Conservation (phyloP, 2,888 invertebrate genomes). For the Nomada ferruginata region DNA sequence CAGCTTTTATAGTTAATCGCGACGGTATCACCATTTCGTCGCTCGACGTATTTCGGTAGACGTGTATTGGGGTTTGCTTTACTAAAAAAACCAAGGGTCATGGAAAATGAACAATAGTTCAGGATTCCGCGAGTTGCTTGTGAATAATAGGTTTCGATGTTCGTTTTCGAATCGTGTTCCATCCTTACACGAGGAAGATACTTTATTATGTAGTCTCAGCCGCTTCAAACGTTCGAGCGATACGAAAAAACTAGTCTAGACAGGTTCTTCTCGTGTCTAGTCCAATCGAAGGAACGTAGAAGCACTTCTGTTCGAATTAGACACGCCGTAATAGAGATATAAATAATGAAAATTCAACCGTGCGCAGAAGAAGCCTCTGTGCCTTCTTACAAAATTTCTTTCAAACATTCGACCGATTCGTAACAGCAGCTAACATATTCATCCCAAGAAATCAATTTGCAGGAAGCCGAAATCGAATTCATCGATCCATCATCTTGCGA, state of each 20-base stretch:
- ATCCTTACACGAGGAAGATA: background rate
- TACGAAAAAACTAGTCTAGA: conserved; percentile 20
- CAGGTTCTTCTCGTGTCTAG: conserved; percentile 7
- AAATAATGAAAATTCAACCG: background rate
- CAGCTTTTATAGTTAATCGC: conserved; percentile 35
- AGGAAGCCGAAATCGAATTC: too few species aligned
- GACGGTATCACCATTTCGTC: conserved; percentile 29
- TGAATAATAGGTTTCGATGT: background rate
- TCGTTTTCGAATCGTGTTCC: conserved; percentile 5
- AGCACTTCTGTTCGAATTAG: conserved; percentile 1
- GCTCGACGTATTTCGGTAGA: too few species aligned
- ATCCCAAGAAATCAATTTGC: too few species aligned
- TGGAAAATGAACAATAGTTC: background rate
- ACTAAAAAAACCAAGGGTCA: too few species aligned
- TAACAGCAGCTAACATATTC: too few species aligned
- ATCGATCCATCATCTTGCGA: too few species aligned
- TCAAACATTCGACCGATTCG: too few species aligned
- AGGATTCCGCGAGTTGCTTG: background rate
- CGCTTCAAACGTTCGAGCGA: background rate
- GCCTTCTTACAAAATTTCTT: too few species aligned
- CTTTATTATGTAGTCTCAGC: background rate
- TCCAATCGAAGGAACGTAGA: background rate
- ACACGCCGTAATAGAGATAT: background rate
- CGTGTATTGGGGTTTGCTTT: too few species aligned
- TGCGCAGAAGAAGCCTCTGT: too few species aligned